Evolutionary conservation across 2,797 vertebrate genomes (phyloP), one percentile per base, ranked within the genome.

Genomic region (Morelia viridis): DNA sequence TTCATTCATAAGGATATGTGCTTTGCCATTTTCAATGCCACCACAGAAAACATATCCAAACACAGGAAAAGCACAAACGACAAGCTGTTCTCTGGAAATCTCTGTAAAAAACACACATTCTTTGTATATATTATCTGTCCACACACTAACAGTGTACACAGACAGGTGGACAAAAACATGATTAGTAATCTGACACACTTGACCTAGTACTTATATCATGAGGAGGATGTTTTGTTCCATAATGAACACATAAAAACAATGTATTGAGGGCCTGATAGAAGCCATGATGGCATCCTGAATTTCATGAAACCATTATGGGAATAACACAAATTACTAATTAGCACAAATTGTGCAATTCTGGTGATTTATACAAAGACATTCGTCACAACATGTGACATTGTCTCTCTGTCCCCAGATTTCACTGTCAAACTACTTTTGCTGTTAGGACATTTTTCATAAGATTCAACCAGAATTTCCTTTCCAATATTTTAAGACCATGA

Each of bases 1-100:
- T 89, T 89, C 24, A 53, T 84, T 83, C 87, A 88, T 85, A 92
- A 93, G 28, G 19, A 95, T 94, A 94, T 76, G 60, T 90, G 65
- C 85, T 83, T 80, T 57, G 24, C 8, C 58, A 93, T 92, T 92
- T 53, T 88, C 58, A 87, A 53, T 76, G 26, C 90, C 64, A 35
- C 6, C 53, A 50, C 2, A 53, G 50, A n/a, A 60, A 89, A 85
- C 11, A 92, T 90, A 80, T 58, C 19, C 91, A 65, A 93, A 83
- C 8, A 1, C 41, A 56, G 13, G 8, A 62, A 24, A 60, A 80
- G 46, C 80, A n/a, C 90, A 80, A 91, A 86, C 31, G 62, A 11
- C 0, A 6, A 60, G 17, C 6, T 10, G 4, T 10, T 65, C 28
- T 50, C 58, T 85, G 15, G 92, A 26, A 46, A 89, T 4, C 9